phyloP scores from a whole-genome alignment of 2,797 vertebrate genomes.

The Anguilla marmorata region DNA sequence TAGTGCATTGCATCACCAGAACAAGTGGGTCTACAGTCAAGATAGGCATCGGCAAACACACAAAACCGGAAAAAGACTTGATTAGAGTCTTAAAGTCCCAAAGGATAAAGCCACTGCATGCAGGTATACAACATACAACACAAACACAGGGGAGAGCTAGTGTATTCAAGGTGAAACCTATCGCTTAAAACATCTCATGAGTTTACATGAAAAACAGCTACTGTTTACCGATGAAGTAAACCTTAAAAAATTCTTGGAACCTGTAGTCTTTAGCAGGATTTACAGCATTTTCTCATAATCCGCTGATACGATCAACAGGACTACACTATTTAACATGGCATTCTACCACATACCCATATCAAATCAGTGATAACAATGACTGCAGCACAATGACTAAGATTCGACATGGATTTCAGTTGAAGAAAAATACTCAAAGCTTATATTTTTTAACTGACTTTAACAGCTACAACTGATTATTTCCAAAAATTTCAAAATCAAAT shows the following conservation, averaged over 20 bases:
- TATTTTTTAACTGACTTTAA: neutral
- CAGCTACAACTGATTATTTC: constrained; percentile 10
- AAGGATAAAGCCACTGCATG: constrained; percentile 51
- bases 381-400: neutral
- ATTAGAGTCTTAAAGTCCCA: constrained; percentile 52
- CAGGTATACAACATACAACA: constrained; percentile 50
- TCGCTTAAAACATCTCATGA: constrained; percentile 64
- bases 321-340: neutral
- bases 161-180: constrained; percentile 65
- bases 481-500: neutral
- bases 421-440: neutral
- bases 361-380: neutral
- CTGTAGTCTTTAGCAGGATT: neutral
- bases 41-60: constrained; percentile 50
- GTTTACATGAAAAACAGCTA: constrained; percentile 67
- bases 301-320: neutral
- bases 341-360: neutral
- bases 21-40: constrained; percentile 56
- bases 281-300: neutral
- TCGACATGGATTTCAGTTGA: neutral
- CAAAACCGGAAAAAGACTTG: constrained; percentile 48
- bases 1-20: constrained; percentile 28
- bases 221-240: constrained; percentile 50
- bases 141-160: constrained; percentile 49
- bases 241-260: constrained; percentile 32